phyloP scores from a whole-genome alignment of 2,797 vertebrate species.

The Channa striata region DNA sequence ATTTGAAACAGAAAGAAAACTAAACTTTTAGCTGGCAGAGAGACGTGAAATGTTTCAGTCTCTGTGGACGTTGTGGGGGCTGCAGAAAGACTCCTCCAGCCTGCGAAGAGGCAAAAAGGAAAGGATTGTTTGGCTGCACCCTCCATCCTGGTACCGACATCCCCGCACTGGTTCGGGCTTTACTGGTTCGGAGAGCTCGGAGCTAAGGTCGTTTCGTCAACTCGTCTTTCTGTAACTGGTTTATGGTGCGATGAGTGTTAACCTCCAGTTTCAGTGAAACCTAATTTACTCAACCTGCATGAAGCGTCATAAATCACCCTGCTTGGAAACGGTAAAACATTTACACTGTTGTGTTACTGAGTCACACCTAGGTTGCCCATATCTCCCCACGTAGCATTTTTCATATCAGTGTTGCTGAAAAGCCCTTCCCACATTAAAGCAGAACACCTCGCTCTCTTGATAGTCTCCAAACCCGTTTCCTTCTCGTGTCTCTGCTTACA shows the following conservation, averaged over 20 bases:
- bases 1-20: conserved; percentile 61
- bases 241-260: neutral
- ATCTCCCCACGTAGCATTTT: conserved; percentile 39
- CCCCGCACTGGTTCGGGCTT: conserved; percentile 64
- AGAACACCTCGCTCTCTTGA: conserved; percentile 9
- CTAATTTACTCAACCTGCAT: conserved; percentile 4
- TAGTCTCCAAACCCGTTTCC: neutral
- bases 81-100: conserved; percentile 69
- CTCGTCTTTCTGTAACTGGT: conserved; percentile 18
- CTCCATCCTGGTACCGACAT: conserved; percentile 79
- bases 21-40: conserved; percentile 30
- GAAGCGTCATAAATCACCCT: conserved; percentile 44
- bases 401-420: conserved; percentile 52
- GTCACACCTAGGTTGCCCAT: conserved; percentile 55
- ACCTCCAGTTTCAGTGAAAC: neutral
- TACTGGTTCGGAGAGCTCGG: conserved; percentile 49
- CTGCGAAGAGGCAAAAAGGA: conserved; percentile 67
- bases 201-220: conserved; percentile 43
- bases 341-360: conserved; percentile 47
- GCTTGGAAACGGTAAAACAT: conserved; percentile 65
- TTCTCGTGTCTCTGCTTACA: conserved; percentile 19
- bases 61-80: conserved; percentile 57
- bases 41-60: conserved; percentile 69
- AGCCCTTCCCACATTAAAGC: neutral
- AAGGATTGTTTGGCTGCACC: conserved; percentile 66